These are phyloP conservation scores for Calephelis virginiensis DNA, from an alignment of 1,140 invertebrate genomes.

Conservation along the genomic window DNA sequence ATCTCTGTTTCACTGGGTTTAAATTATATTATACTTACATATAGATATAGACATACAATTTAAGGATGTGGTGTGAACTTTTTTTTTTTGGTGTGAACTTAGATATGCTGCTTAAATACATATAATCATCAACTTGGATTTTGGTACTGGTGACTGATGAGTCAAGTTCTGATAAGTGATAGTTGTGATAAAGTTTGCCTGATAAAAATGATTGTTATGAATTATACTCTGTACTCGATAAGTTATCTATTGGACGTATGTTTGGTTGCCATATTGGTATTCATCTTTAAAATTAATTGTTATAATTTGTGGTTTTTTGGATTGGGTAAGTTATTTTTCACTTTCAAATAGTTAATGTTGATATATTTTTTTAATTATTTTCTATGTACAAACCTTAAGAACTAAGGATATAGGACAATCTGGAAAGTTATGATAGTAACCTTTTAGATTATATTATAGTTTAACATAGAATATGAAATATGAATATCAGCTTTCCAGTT, in stretches of 20 bases:
- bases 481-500: too few relatives aligned
- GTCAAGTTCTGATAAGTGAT: conserved; percentile 18
- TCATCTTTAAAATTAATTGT: not conserved
- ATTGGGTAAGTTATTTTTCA: conserved; percentile 7
- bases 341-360: not conserved
- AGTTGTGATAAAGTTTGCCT: conserved; percentile 35
- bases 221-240: conserved; percentile 43
- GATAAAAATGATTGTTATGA: conserved; percentile 45
- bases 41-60: too few relatives aligned
- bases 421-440: too few relatives aligned
- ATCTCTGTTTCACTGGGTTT: too few relatives aligned
- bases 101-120: too few relatives aligned
- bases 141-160: not conserved
- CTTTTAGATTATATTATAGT: too few relatives aligned
- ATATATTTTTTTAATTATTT: not conserved
- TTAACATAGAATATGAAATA: too few relatives aligned
- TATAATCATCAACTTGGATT: not conserved
- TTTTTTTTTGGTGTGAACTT: too few relatives aligned
- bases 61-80: too few relatives aligned
- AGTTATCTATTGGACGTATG: conserved; percentile 36
- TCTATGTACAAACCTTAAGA: too few relatives aligned
- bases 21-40: too few relatives aligned
- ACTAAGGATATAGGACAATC: too few relatives aligned
- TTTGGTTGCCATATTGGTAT: conserved; percentile 21
- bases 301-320: not conserved